phyloP scores from a whole-genome alignment of 2,797 vertebrate species.

The Notolabrus celidotus region DNA sequence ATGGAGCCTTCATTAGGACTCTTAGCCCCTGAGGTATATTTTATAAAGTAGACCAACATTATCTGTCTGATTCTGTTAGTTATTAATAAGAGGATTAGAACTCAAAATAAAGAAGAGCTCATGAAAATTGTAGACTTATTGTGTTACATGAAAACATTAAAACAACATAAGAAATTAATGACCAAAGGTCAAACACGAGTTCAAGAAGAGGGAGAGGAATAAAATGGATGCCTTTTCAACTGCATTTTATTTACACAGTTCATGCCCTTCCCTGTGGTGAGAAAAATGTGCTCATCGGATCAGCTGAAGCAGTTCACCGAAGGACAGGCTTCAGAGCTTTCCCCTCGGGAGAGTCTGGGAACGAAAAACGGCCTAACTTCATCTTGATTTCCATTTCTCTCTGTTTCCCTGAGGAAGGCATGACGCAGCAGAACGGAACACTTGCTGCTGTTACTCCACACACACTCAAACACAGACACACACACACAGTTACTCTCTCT shows the following conservation, averaged over 20 bases:
- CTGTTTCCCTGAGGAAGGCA: slow-evolving; percentile 41
- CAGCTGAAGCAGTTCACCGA: slow-evolving; percentile 19
- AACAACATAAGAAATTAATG: no score
- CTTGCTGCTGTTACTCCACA: slow-evolving; percentile 4
- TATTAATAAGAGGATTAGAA: no score
- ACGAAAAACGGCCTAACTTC: slow-evolving; percentile 38
- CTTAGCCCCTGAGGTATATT: neutral
- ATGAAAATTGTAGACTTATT: no score
- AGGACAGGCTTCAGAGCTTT: slow-evolving; percentile 22
- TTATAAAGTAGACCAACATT: no score
- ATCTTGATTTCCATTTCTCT: slow-evolving; percentile 46
- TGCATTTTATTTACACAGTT: slow-evolving; percentile 5
- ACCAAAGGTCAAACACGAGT: neutral
- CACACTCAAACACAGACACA: slow-evolving; percentile 2
- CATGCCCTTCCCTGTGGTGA: slow-evolving; percentile 39
- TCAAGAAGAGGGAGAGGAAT: neutral
- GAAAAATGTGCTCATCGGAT: slow-evolving; percentile 41
- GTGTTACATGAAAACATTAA: no score
- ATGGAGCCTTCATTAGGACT: neutral
- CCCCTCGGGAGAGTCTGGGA: slow-evolving; percentile 2
- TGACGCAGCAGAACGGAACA: slow-evolving; percentile 45
- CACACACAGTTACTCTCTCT: neutral
- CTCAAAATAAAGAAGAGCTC: no score
- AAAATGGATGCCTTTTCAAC: slow-evolving; percentile 38
- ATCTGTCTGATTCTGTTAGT: no score